Evolutionary conservation across 2,797 vertebrate species (phyloP), one percentile per base, ranked within the genome.

Genomic region (Microcaecilia unicolor): DNA sequence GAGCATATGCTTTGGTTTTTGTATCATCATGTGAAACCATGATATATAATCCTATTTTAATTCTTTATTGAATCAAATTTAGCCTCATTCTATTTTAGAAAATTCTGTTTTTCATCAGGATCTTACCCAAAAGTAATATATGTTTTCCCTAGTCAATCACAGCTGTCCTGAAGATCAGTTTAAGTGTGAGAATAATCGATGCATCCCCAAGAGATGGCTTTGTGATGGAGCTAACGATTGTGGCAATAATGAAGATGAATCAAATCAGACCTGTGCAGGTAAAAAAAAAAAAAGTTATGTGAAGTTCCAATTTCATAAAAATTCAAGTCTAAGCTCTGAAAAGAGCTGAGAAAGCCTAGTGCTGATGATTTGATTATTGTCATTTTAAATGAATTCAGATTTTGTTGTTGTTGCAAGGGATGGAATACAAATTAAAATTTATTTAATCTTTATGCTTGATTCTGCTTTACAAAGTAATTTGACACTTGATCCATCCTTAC

Each of bases 191-290:
- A 97, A 84, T 74, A 96, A 97, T 52, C 93, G 89, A 33, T 98
- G 94, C 48, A 96, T 98, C 60, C 91, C 93, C 35, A 97, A 97
- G 70, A 79, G 77, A 36, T 98, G 93, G 94, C 87, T 97, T 37
- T 98, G 94, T 28, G 93, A 98, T 33, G 93, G 93, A 70, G 84
- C 88, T 10, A 89, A 95, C 55, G 94, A 98, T 50, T 98, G 94
- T 39, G 88, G 90, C 1, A 86, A 71, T 62, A 84, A 82, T 3
- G 93, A 96, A 64, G 94, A 98, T 6, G 94, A 98, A 62, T 84
- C 91, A 55, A 96, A 89, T 70, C 55, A 71, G 53, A 97, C 91
- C 9, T 98, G 94, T 42, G 62, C 90, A 85, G 92, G 94, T 98
- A 84, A 76, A 38, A n/a, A 17, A 28, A 53, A 55, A 11, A 1